Conservation (phyloP, 2,113 vertebrate genomes). For the Saguinus imperator region DNA sequence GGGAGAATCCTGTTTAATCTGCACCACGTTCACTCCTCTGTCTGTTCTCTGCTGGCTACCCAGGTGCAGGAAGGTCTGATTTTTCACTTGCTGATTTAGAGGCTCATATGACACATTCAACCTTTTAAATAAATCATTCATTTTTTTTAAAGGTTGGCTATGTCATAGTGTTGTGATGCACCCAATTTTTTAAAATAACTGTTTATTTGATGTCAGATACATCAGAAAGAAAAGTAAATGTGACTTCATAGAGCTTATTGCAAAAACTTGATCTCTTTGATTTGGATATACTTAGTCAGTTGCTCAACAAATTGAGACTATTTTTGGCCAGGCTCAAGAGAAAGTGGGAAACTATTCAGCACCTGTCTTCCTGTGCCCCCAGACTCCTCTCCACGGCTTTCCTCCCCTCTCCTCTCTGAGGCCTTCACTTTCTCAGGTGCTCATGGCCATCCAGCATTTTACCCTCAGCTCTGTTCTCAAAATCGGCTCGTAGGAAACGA, state of each 20-base stretch:
- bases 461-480: background rate
- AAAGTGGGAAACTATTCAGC: accelerated
- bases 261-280: background rate
- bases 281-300: background rate
- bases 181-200: constrained; percentile 83
- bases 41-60: constrained; percentile 68
- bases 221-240: constrained; percentile 73
- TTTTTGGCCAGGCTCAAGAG: background rate
- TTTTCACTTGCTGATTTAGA: constrained; percentile 78
- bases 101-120: constrained; percentile 83
- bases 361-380: accelerated
- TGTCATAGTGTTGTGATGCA: constrained; percentile 81
- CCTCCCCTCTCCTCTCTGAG: too few relatives aligned
- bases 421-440: background rate
- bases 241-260: constrained; percentile 54
- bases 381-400: accelerated
- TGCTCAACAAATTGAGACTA: background rate
- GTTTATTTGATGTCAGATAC: constrained; percentile 79
- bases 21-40: constrained; percentile 15
- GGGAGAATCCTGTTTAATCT: constrained; percentile 62
- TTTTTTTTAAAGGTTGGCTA: constrained; percentile 88
- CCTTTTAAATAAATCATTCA: constrained; percentile 90
- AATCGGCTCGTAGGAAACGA: background rate
- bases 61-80: constrained; percentile 58
- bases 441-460: accelerated